Evolutionary conservation across 2,113 vertebrate species (phyloP), one percentile per base, ranked within the genome.

Genomic region (Bubalus kerabau): DNA sequence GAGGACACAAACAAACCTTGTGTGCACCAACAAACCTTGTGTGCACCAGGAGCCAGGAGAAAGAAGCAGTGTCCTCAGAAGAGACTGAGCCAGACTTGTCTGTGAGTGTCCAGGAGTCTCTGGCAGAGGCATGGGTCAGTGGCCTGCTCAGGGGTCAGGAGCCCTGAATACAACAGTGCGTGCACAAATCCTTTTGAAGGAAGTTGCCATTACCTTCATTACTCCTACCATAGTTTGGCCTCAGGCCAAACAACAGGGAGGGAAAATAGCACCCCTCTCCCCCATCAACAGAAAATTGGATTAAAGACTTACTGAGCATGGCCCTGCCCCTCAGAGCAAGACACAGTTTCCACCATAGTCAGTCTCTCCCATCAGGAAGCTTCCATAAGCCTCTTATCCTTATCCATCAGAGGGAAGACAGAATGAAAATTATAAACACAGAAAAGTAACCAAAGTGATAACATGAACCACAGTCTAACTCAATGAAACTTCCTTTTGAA

Each of bases 111-210:
- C n/a, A 0, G 10, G 67, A 71, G 67, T 71, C n/a, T 40, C n/a
- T 12, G n/a, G n/a, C 0, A 0, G 67, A 71, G n/a, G 67, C 5
- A 2, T 36, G n/a, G n/a, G 19, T 71, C 64, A 36, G 9, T 6
- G 19, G n/a, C n/a, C n/a, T 71, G n/a, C n/a, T 36, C 6, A 2
- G 62, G 15, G 32, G 32, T 67, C 67, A 40, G 64, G 64, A 71
- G 64, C 4, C 36, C n/a, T 36, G 67, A 36, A 12, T 6, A 3
- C 67, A 23, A 23, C n/a, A 36, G 64, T 36, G n/a, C 4, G 0
- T n/a, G 64, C 64, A 36, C 64, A 71, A 71, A 6, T 12, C n/a
- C 19, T 71, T 71, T 71, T 40, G 67, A 12, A 40, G 67, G 2
- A 23, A 1, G 10, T 21, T 36, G 67, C 67, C n/a, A 40, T 71